Evolutionary conservation across 1,140 invertebrate species (phyloP), one percentile per base, ranked within the genome.

Genomic region (Argopecten irradians): DNA sequence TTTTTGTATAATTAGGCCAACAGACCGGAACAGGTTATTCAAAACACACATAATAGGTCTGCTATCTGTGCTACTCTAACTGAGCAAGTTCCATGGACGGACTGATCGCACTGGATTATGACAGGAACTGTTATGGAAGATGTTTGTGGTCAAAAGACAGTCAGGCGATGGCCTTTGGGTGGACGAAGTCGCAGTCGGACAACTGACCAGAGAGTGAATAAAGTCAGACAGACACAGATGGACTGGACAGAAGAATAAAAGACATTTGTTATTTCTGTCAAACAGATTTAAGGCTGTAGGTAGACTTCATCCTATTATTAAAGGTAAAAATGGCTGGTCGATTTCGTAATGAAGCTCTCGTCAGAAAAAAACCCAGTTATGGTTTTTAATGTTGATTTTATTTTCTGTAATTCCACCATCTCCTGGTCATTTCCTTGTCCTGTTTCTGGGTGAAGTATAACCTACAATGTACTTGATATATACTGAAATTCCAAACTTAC

Each of bases 21-120:
- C 39, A 88, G 84, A 88, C 83, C 87, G 82, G 83, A 88, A 88
- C 87, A 85, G 34, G 83, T 88, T 88, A 88, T 88, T 88, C 87
- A 88, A 88, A 88, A 88, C 71, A 85, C 87, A 88, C 84, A 88
- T 88, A 88, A 88, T 88, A 88, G 87, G 84, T 11, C 34, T 84
- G n/a, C 36, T 84, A 84, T 33, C 36, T 22, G 28, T 35, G 34
- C n/a, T 16, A 34, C 34, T 36, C 34, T 84, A 84, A 84, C 36
- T 14, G 28, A 36, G 55, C 28, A 71, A n/a, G 16, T n/a, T 11
- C 5, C n/a, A n/a, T n/a, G n/a, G n/a, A n/a, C n/a, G 1, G 55
- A 16, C 55, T 71, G n/a, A 71, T 71, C 55, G 28, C 5, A n/a
- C 55, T 71, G 5, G 55, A 71, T 71, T 71, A 71, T 71, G 55